Base-by-base conservation (phyloP, 2,888 invertebrate species). In the Volucella inanis region DNA sequence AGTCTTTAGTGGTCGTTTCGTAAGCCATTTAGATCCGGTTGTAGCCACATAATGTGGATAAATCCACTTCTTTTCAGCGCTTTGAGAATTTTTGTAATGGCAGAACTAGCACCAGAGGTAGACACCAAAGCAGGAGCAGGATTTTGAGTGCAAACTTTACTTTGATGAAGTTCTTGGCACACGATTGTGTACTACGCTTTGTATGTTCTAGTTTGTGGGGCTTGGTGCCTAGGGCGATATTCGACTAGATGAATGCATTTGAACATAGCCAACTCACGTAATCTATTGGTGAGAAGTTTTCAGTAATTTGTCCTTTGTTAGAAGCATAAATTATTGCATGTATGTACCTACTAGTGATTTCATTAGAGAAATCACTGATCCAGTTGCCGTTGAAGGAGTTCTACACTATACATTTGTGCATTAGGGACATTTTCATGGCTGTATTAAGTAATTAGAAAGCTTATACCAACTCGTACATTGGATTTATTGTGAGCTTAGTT, bases 241-340 rank as follows among this genome's bases (percentile, higher is more conserved):
- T 31, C 78, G 67, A 62, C 50, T 15, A 49, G 65, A 62, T 31
- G 65, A 59, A 61, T 78, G 70, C 45, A n/a, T 8, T 31, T 45
- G 15, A 9, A 47, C 50, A 52, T 67, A 61, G 61, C 31, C 61
- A 49, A 55, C 75, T 70, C 76, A 82, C 77, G 82, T 82, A 78
- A 68, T 72, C 68, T 55, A 72, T 78, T 82, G 76, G 77, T 38
- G 65, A 22, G 54, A 71, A 77, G 77, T 49, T 61, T 82, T 54
- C 65, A 65, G 65, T 67, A 77, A 82, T 82, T 82, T 78, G 78
- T 77, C 55, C 45, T 54, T 57, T 55, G 55, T 67, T 67, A 72
- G 45, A 65, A 54, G 38, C 61, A 77, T 68, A 78, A 77, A 67
- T 72, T 67, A 74, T 67, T 47, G 41, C 54, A 59, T 65, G 15